These are phyloP conservation scores for Nyctereutes procyonoides DNA, from an alignment of 2,113 vertebrate genomes.

Conservation along the genomic window DNA sequence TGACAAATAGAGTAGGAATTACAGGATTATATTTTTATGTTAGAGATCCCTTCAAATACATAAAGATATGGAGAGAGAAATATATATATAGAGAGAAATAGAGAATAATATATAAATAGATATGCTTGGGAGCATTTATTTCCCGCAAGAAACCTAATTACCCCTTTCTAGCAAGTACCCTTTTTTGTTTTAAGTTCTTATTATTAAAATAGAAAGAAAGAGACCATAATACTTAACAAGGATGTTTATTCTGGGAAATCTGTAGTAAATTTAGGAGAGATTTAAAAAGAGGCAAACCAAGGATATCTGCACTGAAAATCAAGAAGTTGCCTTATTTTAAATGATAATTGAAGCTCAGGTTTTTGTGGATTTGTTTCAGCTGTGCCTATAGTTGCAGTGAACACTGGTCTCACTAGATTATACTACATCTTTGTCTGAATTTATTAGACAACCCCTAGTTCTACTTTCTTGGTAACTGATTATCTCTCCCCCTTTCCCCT, in stretches of 20 bases:
- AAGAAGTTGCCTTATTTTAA: not conserved
- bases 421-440: not conserved
- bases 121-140: not conserved
- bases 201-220: constrained; percentile 12
- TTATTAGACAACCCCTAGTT: not conserved
- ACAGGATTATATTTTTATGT: not conserved
- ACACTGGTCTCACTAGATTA: not conserved
- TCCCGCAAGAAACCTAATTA: not conserved
- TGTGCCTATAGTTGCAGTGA: not conserved
- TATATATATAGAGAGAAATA: not conserved
- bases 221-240: not conserved
- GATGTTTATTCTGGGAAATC: not conserved
- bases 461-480: not conserved
- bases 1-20: not conserved
- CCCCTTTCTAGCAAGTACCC: not conserved
- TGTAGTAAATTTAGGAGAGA: not conserved
- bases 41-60: not conserved
- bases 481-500: not conserved
- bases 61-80: not conserved
- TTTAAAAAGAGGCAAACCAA: not conserved
- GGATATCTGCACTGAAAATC: not conserved
- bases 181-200: not conserved
- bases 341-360: not conserved
- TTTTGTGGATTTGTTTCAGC: not conserved
- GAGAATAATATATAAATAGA: not conserved